Conservation (phyloP, 23 tunicate genomes). For the Oikopleura albicans region DNA sequence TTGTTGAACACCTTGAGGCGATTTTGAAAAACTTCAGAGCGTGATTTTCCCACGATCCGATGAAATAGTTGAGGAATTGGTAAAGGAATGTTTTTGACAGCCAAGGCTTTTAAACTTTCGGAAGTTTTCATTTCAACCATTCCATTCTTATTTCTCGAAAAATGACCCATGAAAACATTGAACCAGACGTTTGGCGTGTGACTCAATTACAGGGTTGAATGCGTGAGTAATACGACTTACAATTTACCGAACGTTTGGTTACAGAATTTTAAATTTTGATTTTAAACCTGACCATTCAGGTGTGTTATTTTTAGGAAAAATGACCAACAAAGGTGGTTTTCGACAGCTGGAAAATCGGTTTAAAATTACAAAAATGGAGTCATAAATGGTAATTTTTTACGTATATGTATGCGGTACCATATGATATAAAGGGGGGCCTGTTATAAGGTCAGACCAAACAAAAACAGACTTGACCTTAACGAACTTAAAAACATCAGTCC, state of each 20-base stretch:
- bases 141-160: conserved; percentile 44
- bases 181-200: conserved; percentile 20
- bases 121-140: background rate
- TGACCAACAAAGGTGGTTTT: too few species aligned
- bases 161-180: conserved; percentile 30
- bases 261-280: too few species aligned
- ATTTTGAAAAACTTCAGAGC: conserved; percentile 22
- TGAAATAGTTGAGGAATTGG: conserved; percentile 19
- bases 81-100: background rate
- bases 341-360: too few species aligned
- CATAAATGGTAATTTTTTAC: too few species aligned
- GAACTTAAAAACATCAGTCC: too few species aligned
- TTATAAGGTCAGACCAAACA: too few species aligned
- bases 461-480: too few species aligned
- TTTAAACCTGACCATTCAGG: too few species aligned
- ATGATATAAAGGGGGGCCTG: too few species aligned
- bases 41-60: background rate
- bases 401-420: too few species aligned
- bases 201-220: background rate
- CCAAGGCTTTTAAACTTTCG: background rate
- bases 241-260: background rate
- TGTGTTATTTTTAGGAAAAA: too few species aligned
- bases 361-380: too few species aligned
- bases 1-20: conserved; percentile 42
- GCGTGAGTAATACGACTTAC: background rate